Evolutionary conservation across 2,797 vertebrate genomes (phyloP).

Genomic region (Parambassis ranga): DNA sequence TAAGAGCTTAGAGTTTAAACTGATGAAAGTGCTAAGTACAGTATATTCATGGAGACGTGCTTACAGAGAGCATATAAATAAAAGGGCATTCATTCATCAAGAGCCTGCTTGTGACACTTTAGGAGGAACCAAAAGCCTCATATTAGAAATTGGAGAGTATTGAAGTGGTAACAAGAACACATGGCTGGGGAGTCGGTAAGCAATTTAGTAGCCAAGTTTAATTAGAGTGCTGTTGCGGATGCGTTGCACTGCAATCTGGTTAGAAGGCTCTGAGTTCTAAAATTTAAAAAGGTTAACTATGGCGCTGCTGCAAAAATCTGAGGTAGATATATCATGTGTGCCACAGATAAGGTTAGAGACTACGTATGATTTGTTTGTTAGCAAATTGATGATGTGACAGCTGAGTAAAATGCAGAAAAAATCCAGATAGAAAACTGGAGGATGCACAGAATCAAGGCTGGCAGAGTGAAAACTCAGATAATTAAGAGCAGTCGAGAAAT

Average conservation of each 20-base stretch:
- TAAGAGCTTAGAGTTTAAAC: too few relatives aligned
- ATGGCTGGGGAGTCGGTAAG: slow-evolving; percentile 13
- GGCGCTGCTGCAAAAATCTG: background rate
- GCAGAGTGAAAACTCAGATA: background rate
- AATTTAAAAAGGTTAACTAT: slow-evolving; percentile 23
- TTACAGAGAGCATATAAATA: background rate
- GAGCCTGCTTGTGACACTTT: slow-evolving; percentile 19
- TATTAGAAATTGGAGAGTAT: slow-evolving; percentile 25
- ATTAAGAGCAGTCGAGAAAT: background rate
- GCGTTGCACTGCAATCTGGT: background rate
- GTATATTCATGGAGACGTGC: too few relatives aligned
- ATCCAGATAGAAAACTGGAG: slow-evolving; percentile 3
- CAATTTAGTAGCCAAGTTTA: slow-evolving; percentile 44
- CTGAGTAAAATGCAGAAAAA: slow-evolving; percentile 19
- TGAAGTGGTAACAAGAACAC: slow-evolving; percentile 44
- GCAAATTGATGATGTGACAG: background rate
- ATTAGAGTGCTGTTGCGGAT: slow-evolving; percentile 35
- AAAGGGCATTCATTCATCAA: background rate
- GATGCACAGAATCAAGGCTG: background rate
- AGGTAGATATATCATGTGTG: background rate
- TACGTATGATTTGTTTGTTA: background rate
- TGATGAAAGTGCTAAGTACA: too few relatives aligned
- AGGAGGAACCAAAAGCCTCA: slow-evolving; percentile 2
- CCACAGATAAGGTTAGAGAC: background rate
- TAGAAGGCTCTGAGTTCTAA: slow-evolving; percentile 1